Evolutionary conservation across 2,113 vertebrate genomes (phyloP), one percentile per base, ranked within the genome.

Genomic region (Psettodes erumei): DNA sequence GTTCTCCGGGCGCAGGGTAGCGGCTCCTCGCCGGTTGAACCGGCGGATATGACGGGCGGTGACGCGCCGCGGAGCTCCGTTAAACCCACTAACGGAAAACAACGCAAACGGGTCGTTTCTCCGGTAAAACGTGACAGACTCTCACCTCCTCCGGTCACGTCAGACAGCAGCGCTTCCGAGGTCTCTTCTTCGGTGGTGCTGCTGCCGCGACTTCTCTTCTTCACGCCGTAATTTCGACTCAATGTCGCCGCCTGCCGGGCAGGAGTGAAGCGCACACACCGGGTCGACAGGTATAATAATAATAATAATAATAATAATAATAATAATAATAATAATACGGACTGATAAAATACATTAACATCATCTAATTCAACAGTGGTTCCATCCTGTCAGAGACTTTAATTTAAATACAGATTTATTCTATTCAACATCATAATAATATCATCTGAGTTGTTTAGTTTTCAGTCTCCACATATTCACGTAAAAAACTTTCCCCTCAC

Each of bases 81-180:
- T 4, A 3, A 5, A 13, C 8, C 67, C 3, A 21, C 1, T 10
- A 4, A 16, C 15, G 4, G 16, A 9, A 32, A 33, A 9, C 3
- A 1, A 6, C 9, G 3, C 5, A 30, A 35, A 19, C 1, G 0
- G 1, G 7, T 9, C 0, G 2, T 25, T 67, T 12, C 6, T 32
- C 62, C 32, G 12, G 40, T 33, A n/a, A 48, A 62, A 33, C 25
- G 30, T 8, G 30, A 56, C 8, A 7, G 1, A 38, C 10, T 30
- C 77, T 71, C 64, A 81, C 85, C 87, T 84, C 32, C 61, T 54
- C 55, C 53, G 2, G 13, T 50, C 16, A n/a, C 50, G 63, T 64
- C 59, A 33, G 43, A 11, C 16, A 25, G 13, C 33, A 0, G 28
- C 47, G 47, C 68, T 69, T 79, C 56, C 48, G 25, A 5, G n/a